Evolutionary conservation across 2,888 invertebrate genomes (phyloP).

Genomic region (Boloria selene): DNA sequence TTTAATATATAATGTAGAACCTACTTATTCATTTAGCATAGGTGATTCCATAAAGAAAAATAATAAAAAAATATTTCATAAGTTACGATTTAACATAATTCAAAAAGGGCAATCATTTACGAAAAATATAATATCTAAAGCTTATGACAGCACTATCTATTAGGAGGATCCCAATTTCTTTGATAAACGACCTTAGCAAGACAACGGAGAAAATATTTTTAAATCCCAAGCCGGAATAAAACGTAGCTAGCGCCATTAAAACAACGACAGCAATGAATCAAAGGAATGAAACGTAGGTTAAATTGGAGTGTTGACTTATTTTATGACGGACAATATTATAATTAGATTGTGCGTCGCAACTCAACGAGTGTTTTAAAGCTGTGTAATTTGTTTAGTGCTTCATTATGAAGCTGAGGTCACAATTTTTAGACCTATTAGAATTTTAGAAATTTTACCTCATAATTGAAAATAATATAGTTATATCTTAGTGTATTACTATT

Average conservation of each 20-base stretch:
- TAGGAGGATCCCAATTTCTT: conserved; percentile 58
- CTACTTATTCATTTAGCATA: too few species aligned
- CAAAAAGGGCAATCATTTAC: conserved; percentile 22
- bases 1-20: too few species aligned
- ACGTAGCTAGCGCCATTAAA: conserved; percentile 56
- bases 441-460: background rate
- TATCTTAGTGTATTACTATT: too few species aligned
- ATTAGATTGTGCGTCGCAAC: conserved; percentile 11
- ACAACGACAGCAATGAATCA: conserved; percentile 65
- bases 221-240: conserved; percentile 56
- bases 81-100: conserved; percentile 11
- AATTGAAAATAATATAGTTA: background rate
- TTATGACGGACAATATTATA: conserved; percentile 47
- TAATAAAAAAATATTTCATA: background rate
- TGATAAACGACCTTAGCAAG: conserved; percentile 61
- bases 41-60: background rate
- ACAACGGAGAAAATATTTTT: conserved; percentile 60
- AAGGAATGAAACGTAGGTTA: conserved; percentile 58
- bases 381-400: conserved; percentile 4
- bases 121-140: conserved; percentile 39
- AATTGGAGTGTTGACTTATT: conserved; percentile 57
- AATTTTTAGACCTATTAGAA: background rate
- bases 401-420: background rate
- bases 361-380: background rate
- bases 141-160: conserved; percentile 51